A percentile compares a stretch with the other conserved stretches of the same genome.
Conservation (phyloP, 53 echinoderm and acorn worm species). For the Stichopus horrens region DNA sequence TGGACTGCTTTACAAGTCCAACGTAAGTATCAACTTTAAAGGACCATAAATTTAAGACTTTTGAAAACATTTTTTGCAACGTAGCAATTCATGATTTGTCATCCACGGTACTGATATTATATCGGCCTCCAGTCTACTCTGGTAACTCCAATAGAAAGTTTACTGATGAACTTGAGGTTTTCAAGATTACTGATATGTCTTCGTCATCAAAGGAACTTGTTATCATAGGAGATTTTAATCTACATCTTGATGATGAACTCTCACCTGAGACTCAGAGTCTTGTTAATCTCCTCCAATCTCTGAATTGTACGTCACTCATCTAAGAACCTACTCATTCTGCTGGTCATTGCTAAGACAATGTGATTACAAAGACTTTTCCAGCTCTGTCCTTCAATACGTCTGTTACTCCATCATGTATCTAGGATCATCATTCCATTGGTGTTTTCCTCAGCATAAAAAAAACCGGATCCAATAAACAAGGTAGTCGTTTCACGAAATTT, state of each 20-base stretch:
- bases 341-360: conserved; percentile 37
- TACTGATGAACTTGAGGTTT: neutral
- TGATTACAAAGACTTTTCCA: conserved; percentile 12
- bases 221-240: conserved; percentile 12
- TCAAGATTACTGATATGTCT: conserved; percentile 8
- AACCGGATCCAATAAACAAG: neutral
- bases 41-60: conserved; percentile 7
- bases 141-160: conserved; percentile 11
- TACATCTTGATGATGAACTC: conserved; percentile 7
- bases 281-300: neutral
- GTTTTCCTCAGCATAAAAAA: neutral
- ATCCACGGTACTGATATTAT: neutral
- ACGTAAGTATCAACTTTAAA: conserved; percentile 2
- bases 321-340: neutral
- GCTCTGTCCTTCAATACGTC: neutral
- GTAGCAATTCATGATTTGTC: neutral
- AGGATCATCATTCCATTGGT: conserved; percentile 12
- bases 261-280: conserved; percentile 14
- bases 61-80: conserved; percentile 22
- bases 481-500: conserved; percentile 16
- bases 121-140: conserved; percentile 11
- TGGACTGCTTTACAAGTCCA: conserved; percentile 16
- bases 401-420: conserved; percentile 5
- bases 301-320: neutral
- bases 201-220: neutral